These are phyloP conservation scores for Excalfactoria chinensis DNA, from an alignment of 2,113 vertebrate genomes.

Conservation along the genomic window DNA sequence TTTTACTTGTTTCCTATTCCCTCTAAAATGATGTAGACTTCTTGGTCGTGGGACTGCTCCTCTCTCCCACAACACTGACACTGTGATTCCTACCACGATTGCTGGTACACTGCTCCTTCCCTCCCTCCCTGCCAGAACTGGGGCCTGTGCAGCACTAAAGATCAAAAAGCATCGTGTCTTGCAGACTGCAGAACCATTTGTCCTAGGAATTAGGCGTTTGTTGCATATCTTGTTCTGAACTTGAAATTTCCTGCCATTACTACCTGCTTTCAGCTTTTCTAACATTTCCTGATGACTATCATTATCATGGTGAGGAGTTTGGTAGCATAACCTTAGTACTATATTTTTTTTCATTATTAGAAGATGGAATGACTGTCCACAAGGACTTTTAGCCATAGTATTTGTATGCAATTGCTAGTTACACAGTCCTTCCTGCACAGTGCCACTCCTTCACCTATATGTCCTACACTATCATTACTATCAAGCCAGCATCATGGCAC, in stretches of 20 bases:
- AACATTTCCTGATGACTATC: not conserved
- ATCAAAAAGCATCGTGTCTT: not conserved
- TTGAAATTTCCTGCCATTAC: not conserved
- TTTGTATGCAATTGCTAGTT: not conserved
- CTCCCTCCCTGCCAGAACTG: not conserved
- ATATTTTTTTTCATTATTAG: not conserved
- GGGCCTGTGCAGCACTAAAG: not conserved
- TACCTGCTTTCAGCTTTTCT: not conserved
- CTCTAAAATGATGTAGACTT: not conserved
- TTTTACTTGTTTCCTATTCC: not conserved
- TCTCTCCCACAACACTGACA: not conserved
- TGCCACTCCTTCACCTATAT: not conserved
- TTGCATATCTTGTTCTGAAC: not conserved
- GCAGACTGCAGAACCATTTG: not conserved
- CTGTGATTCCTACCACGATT: not conserved
- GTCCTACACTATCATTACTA: not conserved
- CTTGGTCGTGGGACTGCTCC: not conserved
- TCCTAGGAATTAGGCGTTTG: not conserved
- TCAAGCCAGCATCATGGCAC: not conserved
- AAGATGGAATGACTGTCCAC: not conserved
- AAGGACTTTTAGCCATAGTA: not conserved
- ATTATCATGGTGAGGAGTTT: not conserved
- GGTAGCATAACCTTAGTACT: not conserved
- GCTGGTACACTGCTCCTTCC: not conserved
- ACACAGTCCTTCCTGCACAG: not conserved